Conservation (phyloP, 2,113 vertebrate species). For the Deroptyus accipitrinus region DNA sequence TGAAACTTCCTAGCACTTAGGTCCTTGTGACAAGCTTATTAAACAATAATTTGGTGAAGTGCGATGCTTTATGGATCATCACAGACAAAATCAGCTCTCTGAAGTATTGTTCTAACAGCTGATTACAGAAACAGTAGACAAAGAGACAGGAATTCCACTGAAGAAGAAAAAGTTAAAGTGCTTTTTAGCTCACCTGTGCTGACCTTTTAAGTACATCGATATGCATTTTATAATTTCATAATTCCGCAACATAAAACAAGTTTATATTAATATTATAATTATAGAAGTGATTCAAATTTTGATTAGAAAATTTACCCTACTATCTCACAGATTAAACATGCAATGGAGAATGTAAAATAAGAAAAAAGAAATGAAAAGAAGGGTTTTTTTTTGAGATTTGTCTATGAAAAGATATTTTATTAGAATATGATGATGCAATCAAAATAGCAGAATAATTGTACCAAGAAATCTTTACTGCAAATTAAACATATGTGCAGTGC, state of each 20-base stretch:
- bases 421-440: background rate
- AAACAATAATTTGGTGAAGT: slow-evolving; percentile 32
- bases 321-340: background rate
- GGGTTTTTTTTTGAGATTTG: background rate
- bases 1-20: slow-evolving; percentile 6
- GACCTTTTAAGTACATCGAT: background rate
- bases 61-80: background rate
- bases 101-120: background rate
- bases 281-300: background rate
- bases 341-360: background rate
- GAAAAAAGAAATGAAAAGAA: background rate
- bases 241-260: background rate
- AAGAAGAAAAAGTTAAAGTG: background rate
- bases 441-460: background rate
- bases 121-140: background rate
- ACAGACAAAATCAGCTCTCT: slow-evolving; percentile 12
- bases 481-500: background rate
- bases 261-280: background rate
- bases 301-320: background rate
- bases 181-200: background rate
- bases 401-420: background rate
- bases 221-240: background rate
- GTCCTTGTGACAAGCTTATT: slow-evolving; percentile 10
- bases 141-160: background rate
- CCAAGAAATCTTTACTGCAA: background rate